phyloP scores from a whole-genome alignment of 2,113 vertebrate genomes.

The Tetraodon nigroviridis region DNA sequence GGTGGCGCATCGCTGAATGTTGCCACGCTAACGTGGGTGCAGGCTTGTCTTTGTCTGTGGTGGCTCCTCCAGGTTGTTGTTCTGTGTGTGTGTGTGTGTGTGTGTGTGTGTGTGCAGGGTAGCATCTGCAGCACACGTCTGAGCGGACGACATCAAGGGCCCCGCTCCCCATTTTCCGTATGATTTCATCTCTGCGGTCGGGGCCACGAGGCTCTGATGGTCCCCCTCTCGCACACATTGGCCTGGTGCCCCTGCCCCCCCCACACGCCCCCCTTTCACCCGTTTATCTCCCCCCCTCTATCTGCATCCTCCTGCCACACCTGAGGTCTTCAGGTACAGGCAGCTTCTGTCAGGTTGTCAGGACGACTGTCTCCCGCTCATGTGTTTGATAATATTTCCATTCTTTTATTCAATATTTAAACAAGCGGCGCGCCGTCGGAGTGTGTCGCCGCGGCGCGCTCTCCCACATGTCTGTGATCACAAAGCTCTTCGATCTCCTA shows the following conservation, averaged over 20 bases:
- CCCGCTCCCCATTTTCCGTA: slow-evolving; percentile 39
- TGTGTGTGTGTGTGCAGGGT: slow-evolving; percentile 16
- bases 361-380: neutral
- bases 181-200: slow-evolving; percentile 34
- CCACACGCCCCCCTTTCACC: slow-evolving; percentile 37
- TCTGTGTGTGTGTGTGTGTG: slow-evolving; percentile 17
- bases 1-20: slow-evolving; percentile 2
- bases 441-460: slow-evolving; percentile 22
- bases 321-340: slow-evolving; percentile 39
- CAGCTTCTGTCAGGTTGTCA: slow-evolving; percentile 34
- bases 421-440: slow-evolving; percentile 48
- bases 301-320: slow-evolving; percentile 35
- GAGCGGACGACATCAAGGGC: slow-evolving; percentile 35
- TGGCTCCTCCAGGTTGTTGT: slow-evolving; percentile 37
- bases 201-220: slow-evolving; percentile 23
- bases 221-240: slow-evolving; percentile 51
- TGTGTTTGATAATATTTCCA: slow-evolving; percentile 28
- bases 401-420: slow-evolving; percentile 63
- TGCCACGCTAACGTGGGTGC: slow-evolving; percentile 26
- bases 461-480: slow-evolving; percentile 43
- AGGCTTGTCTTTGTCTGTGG: slow-evolving; percentile 26
- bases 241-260: slow-evolving; percentile 27
- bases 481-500: slow-evolving; percentile 40
- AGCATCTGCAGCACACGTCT: slow-evolving; percentile 47
- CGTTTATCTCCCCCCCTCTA: slow-evolving; percentile 9